Conservation (phyloP, 30 jellyfish, hydroid and myxozoan genomes). For the Phacellophora camtschatica region DNA sequence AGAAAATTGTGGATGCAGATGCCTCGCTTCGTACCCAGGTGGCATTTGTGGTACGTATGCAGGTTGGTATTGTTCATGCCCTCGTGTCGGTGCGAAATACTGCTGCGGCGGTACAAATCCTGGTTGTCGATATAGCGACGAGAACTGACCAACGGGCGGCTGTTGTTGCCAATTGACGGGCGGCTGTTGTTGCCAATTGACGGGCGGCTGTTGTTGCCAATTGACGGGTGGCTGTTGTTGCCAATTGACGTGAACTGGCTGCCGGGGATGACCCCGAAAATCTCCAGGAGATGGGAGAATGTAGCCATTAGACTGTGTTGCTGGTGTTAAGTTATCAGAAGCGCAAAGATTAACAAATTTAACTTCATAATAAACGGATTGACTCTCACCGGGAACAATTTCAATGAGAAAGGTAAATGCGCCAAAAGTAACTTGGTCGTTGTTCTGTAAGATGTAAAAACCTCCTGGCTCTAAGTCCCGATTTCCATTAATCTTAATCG, state of each 20-base stretch:
- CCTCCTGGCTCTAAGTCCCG: neutral
- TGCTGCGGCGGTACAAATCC: neutral
- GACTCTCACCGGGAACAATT: slow-evolving; percentile 28
- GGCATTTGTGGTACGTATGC: neutral
- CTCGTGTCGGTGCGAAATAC: no score
- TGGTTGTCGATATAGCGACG: neutral
- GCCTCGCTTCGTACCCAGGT: no score
- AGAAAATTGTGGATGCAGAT: neutral
- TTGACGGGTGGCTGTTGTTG: neutral
- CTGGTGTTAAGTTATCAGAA: no score
- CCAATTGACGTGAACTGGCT: neutral
- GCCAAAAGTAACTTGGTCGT: slow-evolving; percentile 47
- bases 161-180: neutral
- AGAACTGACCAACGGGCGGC: neutral
- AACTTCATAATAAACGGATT: slow-evolving; percentile 25
- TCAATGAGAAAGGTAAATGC: slow-evolving; percentile 46
- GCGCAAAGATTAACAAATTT: neutral
- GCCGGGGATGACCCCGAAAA: neutral
- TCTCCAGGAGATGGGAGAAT: neutral
- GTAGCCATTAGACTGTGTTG: no score
- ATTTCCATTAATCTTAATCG: slow-evolving; percentile 25
- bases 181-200: neutral
- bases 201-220: neutral
- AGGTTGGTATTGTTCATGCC: neutral
- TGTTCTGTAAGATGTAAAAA: neutral